A percentile compares a stretch with the other conserved stretches of the same genome.
Conservation (phyloP, 2,888 invertebrate genomes). For the Dryadula phaetusa region DNA sequence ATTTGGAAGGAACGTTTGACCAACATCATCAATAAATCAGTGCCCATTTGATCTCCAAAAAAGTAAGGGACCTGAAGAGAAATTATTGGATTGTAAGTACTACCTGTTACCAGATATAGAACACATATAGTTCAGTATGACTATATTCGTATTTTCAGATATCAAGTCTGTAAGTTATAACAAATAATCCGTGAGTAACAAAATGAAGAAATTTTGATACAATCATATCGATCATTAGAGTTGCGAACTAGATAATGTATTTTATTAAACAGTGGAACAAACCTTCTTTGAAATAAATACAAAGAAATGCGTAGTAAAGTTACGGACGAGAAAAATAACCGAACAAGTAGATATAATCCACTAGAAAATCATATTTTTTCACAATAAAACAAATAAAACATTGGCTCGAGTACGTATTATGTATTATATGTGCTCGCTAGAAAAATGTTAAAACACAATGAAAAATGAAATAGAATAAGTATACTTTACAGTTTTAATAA, state of each 20-base stretch:
- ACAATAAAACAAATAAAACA: background rate
- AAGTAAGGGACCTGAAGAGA: conserved; percentile 34
- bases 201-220: background rate
- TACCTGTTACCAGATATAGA: conserved; percentile 30
- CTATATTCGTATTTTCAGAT: too few relatives aligned
- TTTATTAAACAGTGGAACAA: background rate
- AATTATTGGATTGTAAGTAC: conserved; percentile 37
- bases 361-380: background rate
- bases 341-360: background rate
- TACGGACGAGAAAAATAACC: too few relatives aligned
- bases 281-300: background rate
- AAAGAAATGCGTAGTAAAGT: too few relatives aligned
- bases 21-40: conserved; percentile 45
- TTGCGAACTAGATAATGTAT: background rate
- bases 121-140: background rate
- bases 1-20: conserved; percentile 40
- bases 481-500: background rate
- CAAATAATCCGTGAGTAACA: background rate
- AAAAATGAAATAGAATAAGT: background rate
- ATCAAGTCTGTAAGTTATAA: too few relatives aligned
- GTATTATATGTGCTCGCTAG: background rate
- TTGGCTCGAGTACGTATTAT: background rate
- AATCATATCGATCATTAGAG: background rate
- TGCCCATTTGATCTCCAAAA: conserved; percentile 33
- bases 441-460: background rate